phyloP scores from a whole-genome alignment of 1,140 invertebrate species.

The Dreissena rostriformis region DNA sequence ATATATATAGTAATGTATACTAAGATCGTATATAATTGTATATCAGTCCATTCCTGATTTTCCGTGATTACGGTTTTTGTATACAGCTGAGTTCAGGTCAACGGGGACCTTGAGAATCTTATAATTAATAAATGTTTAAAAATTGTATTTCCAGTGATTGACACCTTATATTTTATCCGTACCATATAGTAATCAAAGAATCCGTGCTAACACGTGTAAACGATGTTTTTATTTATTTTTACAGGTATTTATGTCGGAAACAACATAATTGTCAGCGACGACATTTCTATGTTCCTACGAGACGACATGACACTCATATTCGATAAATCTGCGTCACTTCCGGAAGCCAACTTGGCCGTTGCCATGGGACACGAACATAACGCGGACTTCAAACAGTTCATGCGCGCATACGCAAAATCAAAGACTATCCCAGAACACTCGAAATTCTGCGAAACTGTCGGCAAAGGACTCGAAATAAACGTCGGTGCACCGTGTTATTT shows the following conservation, averaged over 20 bases:
- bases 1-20: too few relatives aligned
- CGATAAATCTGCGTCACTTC: neutral
- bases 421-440: constrained; percentile 5
- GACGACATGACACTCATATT: constrained; percentile 48
- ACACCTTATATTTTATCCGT: too few relatives aligned
- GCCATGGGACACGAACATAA: constrained; percentile 46
- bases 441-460: constrained; percentile 26
- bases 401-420: constrained; percentile 30
- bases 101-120: too few relatives aligned
- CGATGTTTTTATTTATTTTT: neutral
- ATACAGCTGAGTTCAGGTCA: too few relatives aligned
- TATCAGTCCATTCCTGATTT: too few relatives aligned
- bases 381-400: constrained; percentile 40
- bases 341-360: constrained; percentile 21
- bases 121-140: too few relatives aligned
- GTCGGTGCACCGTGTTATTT: neutral
- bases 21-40: too few relatives aligned
- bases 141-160: too few relatives aligned
- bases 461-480: neutral
- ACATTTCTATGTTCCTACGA: constrained; percentile 44
- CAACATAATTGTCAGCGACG: constrained; percentile 59
- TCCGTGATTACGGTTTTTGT: too few relatives aligned
- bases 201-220: too few relatives aligned
- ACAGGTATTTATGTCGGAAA: constrained; percentile 63
- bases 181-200: too few relatives aligned